Conservation (phyloP, 2,113 vertebrate genomes). For the Thamnaconus septentrionalis region DNA sequence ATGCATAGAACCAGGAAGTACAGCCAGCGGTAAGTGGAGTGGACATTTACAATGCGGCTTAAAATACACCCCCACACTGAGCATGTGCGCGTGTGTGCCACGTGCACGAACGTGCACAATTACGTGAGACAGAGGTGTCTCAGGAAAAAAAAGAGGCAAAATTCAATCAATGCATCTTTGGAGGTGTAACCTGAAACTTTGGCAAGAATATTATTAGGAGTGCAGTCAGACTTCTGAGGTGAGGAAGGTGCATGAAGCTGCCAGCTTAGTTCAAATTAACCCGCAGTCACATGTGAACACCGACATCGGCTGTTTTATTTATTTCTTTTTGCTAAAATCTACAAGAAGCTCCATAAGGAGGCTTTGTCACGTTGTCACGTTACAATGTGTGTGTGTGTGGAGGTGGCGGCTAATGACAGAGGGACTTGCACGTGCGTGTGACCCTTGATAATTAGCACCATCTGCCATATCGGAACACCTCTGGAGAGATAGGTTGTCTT, state of each 20-base stretch:
- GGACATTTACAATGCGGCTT: slow-evolving; percentile 52
- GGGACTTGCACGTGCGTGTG: slow-evolving; percentile 26
- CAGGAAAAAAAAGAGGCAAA: neutral
- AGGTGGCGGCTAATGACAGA: slow-evolving; percentile 5
- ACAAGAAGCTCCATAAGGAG: slow-evolving; percentile 26
- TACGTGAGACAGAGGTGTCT: slow-evolving; percentile 1
- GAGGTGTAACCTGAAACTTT: neutral
- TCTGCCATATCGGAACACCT: slow-evolving; percentile 65
- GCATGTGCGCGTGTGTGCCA: neutral
- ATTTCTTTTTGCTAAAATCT: slow-evolving; percentile 1
- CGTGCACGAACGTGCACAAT: no score
- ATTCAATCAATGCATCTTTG: slow-evolving; percentile 17
- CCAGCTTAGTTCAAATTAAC: neutral
- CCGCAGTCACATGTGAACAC: slow-evolving; percentile 28
- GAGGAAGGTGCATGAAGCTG: no score
- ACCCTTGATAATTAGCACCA: slow-evolving; percentile 70
- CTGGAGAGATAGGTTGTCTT: slow-evolving; percentile 58
- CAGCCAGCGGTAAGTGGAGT: slow-evolving; percentile 46
- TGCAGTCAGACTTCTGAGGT: no score
- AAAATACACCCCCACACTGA: slow-evolving; percentile 43
- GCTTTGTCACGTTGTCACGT: slow-evolving; percentile 5
- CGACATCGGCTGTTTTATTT: slow-evolving; percentile 16
- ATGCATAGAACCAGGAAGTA: slow-evolving; percentile 65
- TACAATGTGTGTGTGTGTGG: neutral
- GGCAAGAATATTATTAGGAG: neutral